Evolutionary conservation across 2,797 vertebrate species (phyloP).

Genomic region (Otus scops): DNA sequence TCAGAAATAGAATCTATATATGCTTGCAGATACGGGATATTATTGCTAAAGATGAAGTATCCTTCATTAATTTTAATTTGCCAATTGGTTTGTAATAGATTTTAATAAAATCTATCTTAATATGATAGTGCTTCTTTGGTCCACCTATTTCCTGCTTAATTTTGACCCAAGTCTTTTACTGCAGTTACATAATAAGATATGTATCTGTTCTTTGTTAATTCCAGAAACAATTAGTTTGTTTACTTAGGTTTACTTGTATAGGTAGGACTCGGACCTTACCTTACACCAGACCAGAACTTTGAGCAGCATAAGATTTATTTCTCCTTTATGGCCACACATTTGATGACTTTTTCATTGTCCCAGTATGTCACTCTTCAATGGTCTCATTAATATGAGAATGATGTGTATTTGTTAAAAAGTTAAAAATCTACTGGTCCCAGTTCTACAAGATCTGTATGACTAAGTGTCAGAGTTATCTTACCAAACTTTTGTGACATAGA

Average conservation of each 20-base stretch:
- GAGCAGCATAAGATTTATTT: not conserved
- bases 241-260: not conserved
- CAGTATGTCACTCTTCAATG: not conserved
- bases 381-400: not conserved
- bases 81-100: slow-evolving; percentile 57
- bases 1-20: slow-evolving; percentile 60
- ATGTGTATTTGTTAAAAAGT: not conserved
- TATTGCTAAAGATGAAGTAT: slow-evolving; percentile 52
- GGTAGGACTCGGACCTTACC: not conserved
- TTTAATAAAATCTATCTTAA: slow-evolving; percentile 69
- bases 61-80: slow-evolving; percentile 63
- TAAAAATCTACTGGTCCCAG: not conserved
- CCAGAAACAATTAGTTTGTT: not conserved
- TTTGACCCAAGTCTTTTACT: slow-evolving; percentile 40
- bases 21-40: slow-evolving; percentile 40
- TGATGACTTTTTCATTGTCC: not conserved
- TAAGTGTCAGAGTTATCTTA: not conserved
- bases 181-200: slow-evolving; percentile 26
- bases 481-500: not conserved
- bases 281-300: not conserved
- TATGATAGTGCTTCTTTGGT: slow-evolving; percentile 49
- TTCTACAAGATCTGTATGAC: not conserved
- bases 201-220: slow-evolving; percentile 35
- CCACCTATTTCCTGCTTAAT: slow-evolving; percentile 57
- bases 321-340: not conserved